Evolutionary conservation across 2,888 invertebrate species (phyloP).

Genomic region (Ormyrus labotus): DNA sequence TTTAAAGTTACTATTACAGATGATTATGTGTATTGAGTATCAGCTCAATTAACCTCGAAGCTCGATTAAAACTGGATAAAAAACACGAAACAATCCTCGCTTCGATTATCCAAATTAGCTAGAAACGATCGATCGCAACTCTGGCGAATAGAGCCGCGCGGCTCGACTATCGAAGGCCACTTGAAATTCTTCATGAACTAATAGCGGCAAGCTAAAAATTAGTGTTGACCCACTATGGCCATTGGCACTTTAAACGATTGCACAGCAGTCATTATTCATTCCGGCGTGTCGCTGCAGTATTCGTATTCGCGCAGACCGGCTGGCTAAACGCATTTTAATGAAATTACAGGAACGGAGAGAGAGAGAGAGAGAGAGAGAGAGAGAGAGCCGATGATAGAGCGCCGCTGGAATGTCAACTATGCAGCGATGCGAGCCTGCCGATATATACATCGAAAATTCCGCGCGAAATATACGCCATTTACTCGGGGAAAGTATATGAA

Average conservation of each 20-base stretch:
- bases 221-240: not conserved
- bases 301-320: not conserved
- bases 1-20: too few species aligned
- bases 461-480: too few species aligned
- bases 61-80: too few species aligned
- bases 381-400: not conserved
- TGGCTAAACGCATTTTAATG: slow-evolving; percentile 17
- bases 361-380: not conserved
- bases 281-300: not conserved
- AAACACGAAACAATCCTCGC: too few species aligned
- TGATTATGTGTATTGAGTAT: too few species aligned
- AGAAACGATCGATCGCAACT: too few species aligned
- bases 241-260: slow-evolving; percentile 35
- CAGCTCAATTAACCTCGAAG: too few species aligned
- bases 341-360: slow-evolving; percentile 1
- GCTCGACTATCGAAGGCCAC: too few species aligned
- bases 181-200: not conserved
- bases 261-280: slow-evolving; percentile 29
- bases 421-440: not conserved
- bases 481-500: too few species aligned
- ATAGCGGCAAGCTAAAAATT: slow-evolving; percentile 9
- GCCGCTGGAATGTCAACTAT: slow-evolving; percentile 24
- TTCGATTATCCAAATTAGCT: too few species aligned
- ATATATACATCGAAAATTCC: not conserved
- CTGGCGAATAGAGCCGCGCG: too few species aligned